phyloP scores from a whole-genome alignment of 2,797 vertebrate genomes.

The Xiphophorus birchmanni region DNA sequence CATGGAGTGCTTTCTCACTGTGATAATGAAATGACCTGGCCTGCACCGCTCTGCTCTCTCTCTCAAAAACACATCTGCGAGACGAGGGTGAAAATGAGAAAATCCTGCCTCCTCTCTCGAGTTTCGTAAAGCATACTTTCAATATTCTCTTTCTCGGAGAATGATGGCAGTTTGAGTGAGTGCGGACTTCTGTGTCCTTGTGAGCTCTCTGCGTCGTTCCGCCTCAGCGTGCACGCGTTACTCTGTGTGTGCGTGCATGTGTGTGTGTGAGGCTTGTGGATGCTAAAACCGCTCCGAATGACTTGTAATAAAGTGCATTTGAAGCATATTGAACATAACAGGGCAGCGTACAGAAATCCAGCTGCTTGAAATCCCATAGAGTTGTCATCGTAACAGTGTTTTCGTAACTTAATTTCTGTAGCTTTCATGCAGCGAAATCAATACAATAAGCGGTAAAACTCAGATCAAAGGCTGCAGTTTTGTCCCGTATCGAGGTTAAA shows the following conservation, averaged over 20 bases:
- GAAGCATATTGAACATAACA: slow-evolving; percentile 65
- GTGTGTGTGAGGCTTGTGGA: slow-evolving; percentile 12
- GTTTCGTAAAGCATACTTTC: slow-evolving; percentile 73
- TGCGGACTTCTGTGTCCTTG: slow-evolving; percentile 34
- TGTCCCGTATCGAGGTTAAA: slow-evolving; percentile 62
- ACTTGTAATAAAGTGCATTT: slow-evolving; percentile 63
- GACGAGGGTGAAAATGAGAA: slow-evolving; percentile 77
- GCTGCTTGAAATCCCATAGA: slow-evolving; percentile 53
- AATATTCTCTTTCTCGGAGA: slow-evolving; percentile 68
- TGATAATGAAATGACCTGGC: slow-evolving; percentile 82
- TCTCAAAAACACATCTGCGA: slow-evolving; percentile 73
- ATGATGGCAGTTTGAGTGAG: slow-evolving; percentile 55
- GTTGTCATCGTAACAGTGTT: slow-evolving; percentile 60
- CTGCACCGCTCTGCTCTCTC: slow-evolving; percentile 64
- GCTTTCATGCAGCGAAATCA: slow-evolving; percentile 54
- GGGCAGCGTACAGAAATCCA: slow-evolving; percentile 47
- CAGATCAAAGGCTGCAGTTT: slow-evolving; percentile 65
- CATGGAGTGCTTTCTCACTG: slow-evolving; percentile 77
- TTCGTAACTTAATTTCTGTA: slow-evolving; percentile 53
- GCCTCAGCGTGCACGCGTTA: slow-evolving; percentile 17
- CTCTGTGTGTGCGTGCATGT: slow-evolving; percentile 9
- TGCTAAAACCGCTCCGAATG: slow-evolving; percentile 23
- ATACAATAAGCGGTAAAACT: slow-evolving; percentile 66
- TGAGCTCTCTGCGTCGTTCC: slow-evolving; percentile 29
- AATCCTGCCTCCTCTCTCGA: slow-evolving; percentile 72